Percentiles rank a stretch among this genome's conserved stretches.
Evolutionary conservation across 2,113 vertebrate genomes (phyloP).

Genomic region (Tragelaphus scriptus): DNA sequence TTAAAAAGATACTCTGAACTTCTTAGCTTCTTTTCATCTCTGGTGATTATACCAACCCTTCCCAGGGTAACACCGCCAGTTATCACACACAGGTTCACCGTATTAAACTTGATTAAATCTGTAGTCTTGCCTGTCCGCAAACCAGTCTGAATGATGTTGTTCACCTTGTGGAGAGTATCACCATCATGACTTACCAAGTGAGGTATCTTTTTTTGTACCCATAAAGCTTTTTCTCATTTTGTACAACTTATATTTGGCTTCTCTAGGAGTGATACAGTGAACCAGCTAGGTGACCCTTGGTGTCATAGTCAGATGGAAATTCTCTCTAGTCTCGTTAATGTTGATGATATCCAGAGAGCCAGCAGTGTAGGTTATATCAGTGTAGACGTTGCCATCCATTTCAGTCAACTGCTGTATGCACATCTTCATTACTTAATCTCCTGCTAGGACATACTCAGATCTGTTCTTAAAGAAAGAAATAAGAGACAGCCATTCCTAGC

Average conservation of each 20-base stretch:
- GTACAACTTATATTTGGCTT: slow-evolving; percentile 93
- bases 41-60: slow-evolving; percentile 89
- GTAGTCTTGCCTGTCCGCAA: slow-evolving; percentile 90
- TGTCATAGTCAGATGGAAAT: slow-evolving; percentile 90
- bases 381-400: neutral
- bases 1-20: neutral
- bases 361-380: neutral
- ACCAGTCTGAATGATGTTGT: slow-evolving; percentile 90
- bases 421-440: slow-evolving; percentile 93
- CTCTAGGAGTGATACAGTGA: slow-evolving; percentile 89
- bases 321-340: slow-evolving; percentile 86
- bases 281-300: slow-evolving; percentile 90
- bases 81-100: slow-evolving; percentile 91
- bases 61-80: slow-evolving; percentile 91
- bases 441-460: slow-evolving; percentile 89
- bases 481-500: slow-evolving; percentile 90
- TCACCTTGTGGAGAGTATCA: slow-evolving; percentile 92
- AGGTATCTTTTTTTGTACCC: slow-evolving; percentile 89
- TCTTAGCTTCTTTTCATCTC: neutral
- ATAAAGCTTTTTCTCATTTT: slow-evolving; percentile 90
- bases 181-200: slow-evolving; percentile 91
- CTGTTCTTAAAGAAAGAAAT: slow-evolving; percentile 93
- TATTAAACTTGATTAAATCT: slow-evolving; percentile 94
- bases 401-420: slow-evolving; percentile 72
- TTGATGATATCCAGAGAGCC: neutral